phyloP scores from a whole-genome alignment of 1,140 invertebrate genomes.

The Brachystomella parvula region DNA sequence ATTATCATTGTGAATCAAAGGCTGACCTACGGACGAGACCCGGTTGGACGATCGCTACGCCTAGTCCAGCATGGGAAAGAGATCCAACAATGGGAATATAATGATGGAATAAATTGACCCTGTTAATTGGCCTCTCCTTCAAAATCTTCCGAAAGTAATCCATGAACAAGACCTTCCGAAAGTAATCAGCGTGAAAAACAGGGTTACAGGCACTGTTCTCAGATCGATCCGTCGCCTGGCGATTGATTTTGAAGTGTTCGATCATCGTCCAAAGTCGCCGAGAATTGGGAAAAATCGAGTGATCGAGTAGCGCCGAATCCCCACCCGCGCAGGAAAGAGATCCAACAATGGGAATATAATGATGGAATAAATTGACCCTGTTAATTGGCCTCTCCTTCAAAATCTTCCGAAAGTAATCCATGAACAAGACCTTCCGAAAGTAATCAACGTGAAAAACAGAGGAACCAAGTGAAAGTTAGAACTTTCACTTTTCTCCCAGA shows the following conservation, averaged over 20 bases:
- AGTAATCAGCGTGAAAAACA: no score
- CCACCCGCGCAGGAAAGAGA: neutral
- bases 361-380: slow-evolving; percentile 13
- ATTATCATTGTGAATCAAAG: neutral
- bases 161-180: no score
- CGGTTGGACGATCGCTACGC: slow-evolving; percentile 12
- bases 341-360: slow-evolving; percentile 19
- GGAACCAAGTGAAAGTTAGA: no score
- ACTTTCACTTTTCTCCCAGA: no score
- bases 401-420: neutral
- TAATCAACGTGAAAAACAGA: no score
- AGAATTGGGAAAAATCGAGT: no score
- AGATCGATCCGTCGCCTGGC: no score
- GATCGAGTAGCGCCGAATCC: no score
- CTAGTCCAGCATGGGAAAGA: neutral
- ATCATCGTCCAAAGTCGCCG: no score
- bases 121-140: slow-evolving; percentile 14
- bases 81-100: slow-evolving; percentile 18
- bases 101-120: slow-evolving; percentile 15
- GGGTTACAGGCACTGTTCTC: no score
- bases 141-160: neutral
- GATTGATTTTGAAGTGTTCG: no score
- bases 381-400: slow-evolving; percentile 16
- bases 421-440: no score
- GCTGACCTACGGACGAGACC: neutral